Conservation (phyloP, 2,797 vertebrate genomes). For the Nothura maculosa region DNA sequence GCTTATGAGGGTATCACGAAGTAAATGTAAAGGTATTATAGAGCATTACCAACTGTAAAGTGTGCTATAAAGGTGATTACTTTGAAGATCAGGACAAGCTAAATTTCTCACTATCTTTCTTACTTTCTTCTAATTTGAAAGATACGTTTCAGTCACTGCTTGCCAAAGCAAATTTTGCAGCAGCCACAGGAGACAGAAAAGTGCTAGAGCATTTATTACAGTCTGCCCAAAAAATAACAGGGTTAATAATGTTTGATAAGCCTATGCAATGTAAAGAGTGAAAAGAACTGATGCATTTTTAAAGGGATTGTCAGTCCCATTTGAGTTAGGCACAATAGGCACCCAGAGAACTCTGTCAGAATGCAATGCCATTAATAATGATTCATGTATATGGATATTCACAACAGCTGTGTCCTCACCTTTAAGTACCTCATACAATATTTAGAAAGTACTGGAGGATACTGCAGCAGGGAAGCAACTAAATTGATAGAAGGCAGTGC, state of each 20-base stretch:
- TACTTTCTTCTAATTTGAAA: constrained; percentile 62
- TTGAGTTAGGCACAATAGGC: constrained; percentile 54
- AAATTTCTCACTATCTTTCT: constrained; percentile 35
- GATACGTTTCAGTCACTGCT: constrained; percentile 60
- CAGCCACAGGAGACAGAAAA: constrained; percentile 50
- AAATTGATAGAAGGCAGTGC: constrained; percentile 74
- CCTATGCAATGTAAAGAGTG: constrained; percentile 64
- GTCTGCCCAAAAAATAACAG: constrained; percentile 66
- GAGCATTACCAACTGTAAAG: constrained; percentile 50
- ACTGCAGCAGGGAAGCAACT: constrained; percentile 77
- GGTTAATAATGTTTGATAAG: constrained; percentile 80
- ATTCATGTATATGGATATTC: constrained; percentile 80
- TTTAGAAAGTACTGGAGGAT: constrained; percentile 78
- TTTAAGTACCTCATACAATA: constrained; percentile 82
- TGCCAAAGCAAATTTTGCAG: constrained; percentile 59
- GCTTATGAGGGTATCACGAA: constrained; percentile 36
- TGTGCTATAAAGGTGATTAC: constrained; percentile 44
- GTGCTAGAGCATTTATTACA: constrained; percentile 69
- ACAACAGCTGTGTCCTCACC: constrained; percentile 80
- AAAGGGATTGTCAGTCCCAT: constrained; percentile 75
- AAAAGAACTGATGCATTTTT: constrained; percentile 80
- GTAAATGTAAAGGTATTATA: constrained; percentile 59
- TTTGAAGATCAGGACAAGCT: constrained; percentile 12
- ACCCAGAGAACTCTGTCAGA: constrained; percentile 75
- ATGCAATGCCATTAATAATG: constrained; percentile 77